These are phyloP conservation scores for Rambutsinella grinnellia DNA, from an alignment of 2,888 invertebrate genomes.

Conservation along the genomic window DNA sequence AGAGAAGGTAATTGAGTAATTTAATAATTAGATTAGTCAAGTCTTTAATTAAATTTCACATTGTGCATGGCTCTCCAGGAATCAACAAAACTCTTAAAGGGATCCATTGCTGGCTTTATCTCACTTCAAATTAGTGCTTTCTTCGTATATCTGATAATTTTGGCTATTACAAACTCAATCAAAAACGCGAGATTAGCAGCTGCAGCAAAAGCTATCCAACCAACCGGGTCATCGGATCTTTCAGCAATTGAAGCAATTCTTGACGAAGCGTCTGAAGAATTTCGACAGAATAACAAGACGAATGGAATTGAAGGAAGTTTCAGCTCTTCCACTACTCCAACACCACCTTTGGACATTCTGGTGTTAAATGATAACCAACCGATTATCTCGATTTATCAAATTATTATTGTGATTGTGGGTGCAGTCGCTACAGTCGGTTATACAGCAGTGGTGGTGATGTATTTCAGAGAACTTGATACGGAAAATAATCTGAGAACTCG, in stretches of 20 bases:
- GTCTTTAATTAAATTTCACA: neutral
- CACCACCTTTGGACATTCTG: neutral
- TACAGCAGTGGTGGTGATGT: conserved; percentile 19
- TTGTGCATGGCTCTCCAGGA: conserved; percentile 9
- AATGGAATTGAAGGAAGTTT: neutral
- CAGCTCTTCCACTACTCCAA: neutral
- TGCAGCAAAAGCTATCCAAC: neutral
- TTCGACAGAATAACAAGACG: neutral
- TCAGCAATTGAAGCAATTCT: conserved; percentile 5
- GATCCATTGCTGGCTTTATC: conserved; percentile 39
- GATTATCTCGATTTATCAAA: conserved; percentile 33
- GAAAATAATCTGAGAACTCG: neutral
- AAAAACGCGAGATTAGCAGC: neutral
- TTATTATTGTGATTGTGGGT: conserved; percentile 19
- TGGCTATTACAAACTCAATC: conserved; percentile 13
- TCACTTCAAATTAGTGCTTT: conserved; percentile 41
- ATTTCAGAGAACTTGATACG: conserved; percentile 13
- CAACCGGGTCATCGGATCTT: neutral
- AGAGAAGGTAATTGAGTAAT: conserved; percentile 18
- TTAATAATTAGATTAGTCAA: conserved; percentile 1
- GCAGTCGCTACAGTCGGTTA: conserved; percentile 31
- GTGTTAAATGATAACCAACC: conserved; percentile 6
- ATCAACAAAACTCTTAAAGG: conserved; percentile 27
- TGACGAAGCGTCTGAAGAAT: conserved; percentile 13
- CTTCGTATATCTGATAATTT: conserved; percentile 33